Percentiles rank a stretch among this genome's conserved stretches.
These are phyloP conservation scores for Sardinella longiceps DNA, from an alignment of 2,797 vertebrate species.

Conservation along the genomic window DNA sequence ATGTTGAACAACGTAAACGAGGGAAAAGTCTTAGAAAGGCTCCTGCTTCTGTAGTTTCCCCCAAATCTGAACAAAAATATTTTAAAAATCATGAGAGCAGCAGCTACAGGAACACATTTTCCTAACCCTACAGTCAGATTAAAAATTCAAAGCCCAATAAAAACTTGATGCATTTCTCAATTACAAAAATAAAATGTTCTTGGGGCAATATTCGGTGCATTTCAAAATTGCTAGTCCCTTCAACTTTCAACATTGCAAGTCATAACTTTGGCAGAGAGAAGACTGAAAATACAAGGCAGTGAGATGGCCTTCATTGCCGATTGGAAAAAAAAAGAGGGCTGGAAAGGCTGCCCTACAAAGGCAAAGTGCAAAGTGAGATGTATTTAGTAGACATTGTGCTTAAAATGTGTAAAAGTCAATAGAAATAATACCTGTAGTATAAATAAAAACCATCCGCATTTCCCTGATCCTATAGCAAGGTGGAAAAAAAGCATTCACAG, in stretches of 20 bases:
- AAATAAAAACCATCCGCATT: too few species aligned
- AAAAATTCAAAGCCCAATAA: neutral
- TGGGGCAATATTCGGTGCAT: neutral
- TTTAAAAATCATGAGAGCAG: neutral
- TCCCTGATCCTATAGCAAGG: too few species aligned
- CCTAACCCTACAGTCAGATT: conserved; percentile 4
- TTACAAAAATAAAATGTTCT: conserved; percentile 6
- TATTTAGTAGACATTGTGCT: too few species aligned
- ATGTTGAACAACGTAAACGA: neutral
- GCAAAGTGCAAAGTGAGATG: too few species aligned
- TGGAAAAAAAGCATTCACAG: too few species aligned
- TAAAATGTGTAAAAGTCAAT: too few species aligned
- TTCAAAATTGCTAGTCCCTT: neutral
- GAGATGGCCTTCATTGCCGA: too few species aligned
- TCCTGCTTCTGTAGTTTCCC: neutral
- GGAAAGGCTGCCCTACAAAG: too few species aligned
- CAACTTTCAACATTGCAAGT: neutral
- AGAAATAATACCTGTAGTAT: too few species aligned
- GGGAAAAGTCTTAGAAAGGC: neutral
- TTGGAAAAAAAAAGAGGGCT: too few species aligned
- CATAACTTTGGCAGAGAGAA: too few species aligned
- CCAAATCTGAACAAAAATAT: neutral
- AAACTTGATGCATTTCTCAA: conserved; percentile 2
- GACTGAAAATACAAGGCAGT: too few species aligned
- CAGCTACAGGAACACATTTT: neutral